Base-by-base conservation (phyloP, 1,140 invertebrate species). In the Melipona quadrifasciata region DNA sequence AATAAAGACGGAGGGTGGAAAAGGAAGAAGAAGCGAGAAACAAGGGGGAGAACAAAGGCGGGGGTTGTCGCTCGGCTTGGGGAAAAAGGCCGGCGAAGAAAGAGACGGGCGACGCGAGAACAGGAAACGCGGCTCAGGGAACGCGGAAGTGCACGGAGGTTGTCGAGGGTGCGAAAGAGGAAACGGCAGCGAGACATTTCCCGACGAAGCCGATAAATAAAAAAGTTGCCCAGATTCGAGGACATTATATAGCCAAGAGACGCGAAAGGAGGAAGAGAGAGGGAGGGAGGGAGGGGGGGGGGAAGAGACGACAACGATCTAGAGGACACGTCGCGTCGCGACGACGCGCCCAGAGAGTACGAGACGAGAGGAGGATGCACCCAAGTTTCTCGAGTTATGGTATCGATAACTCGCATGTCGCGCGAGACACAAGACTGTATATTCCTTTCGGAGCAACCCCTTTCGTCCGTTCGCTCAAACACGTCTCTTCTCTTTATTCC, bases 141-240 rank as follows among this genome's bases (percentile, higher is more conserved):
- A 81, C 64, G 47, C 61, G 80, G 70, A 88, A 83, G 80, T 73
- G 84, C 55, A 67, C 14, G 24, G 77, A 78, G 67, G 57, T 39
- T 34, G 84, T 27, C 53, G 84, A 77, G 57, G 34, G 67, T 21
- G 79, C 39, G 21, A 73, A 53, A 19, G 67, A 74, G 67, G 68
- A 74, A 82, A 55, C 47, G 81, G 57, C 55, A 39, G 21, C 71
- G 64, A 34, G 64, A 79, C 79, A 89, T 90, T 90, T 87, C 81
- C 82, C 86, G 79, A 84, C 84, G 80, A 70, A 90, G 81, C 67
- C 86, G 88, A 90, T 90, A 90, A 90, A 90, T 90, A 90, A 90
- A 90, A 89, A 90, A 90, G 89, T 90, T 90, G 78, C 70, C 70
- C 80, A 81, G 80, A 84, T 86, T 80, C 72, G 67, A 83, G 31